phyloP scores from a whole-genome alignment of 2,113 vertebrate genomes.

The Prolemur simus region DNA sequence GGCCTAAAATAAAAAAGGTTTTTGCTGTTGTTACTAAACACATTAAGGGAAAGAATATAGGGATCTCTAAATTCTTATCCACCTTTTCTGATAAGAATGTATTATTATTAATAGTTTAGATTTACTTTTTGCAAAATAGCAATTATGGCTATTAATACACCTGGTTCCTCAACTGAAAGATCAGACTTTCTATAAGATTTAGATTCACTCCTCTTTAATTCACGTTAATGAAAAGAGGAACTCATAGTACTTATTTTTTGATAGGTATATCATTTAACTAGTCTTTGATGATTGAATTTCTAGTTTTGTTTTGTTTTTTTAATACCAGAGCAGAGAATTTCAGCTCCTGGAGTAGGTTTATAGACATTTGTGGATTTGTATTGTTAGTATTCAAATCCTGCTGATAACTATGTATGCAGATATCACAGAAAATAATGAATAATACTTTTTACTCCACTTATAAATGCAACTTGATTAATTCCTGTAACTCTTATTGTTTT shows the following conservation, averaged over 20 bases:
- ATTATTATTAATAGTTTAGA: not conserved
- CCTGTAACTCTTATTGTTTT: not conserved
- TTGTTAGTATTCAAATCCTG: not conserved
- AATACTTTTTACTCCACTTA: not conserved
- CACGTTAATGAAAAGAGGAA: not conserved
- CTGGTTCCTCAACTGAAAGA: not conserved
- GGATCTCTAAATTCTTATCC: not conserved
- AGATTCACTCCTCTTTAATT: not conserved
- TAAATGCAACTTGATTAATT: not conserved
- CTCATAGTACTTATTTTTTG: not conserved
- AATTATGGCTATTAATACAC: not conserved
- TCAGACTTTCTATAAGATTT: not conserved
- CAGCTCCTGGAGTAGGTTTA: not conserved
- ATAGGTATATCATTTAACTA: not conserved
- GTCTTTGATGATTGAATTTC: not conserved
- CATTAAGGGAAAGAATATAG: not conserved
- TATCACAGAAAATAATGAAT: not conserved
- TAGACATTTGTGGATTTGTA: slow-evolving; percentile 18
- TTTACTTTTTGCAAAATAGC: slow-evolving; percentile 21
- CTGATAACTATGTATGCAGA: not conserved
- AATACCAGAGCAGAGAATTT: not conserved
- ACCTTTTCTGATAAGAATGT: slow-evolving; percentile 18
- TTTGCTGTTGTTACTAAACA: not conserved
- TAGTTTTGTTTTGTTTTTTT: slow-evolving; percentile 32
- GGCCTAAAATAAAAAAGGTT: not conserved